Evolutionary conservation across 2,888 invertebrate genomes (phyloP), one percentile per base, ranked within the genome.

Genomic region (Uropetala carovei): DNA sequence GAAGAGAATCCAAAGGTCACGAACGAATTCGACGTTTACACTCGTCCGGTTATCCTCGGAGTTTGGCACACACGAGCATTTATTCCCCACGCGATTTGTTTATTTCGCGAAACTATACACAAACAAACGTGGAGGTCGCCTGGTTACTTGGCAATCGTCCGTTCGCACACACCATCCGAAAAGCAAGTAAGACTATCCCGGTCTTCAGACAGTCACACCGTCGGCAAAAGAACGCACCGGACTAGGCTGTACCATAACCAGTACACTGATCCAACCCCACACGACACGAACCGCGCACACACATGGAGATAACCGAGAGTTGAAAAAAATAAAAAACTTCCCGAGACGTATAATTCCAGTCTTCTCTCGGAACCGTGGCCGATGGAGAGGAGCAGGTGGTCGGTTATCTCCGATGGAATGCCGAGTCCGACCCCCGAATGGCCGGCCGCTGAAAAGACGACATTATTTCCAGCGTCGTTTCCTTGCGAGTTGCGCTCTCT

Each of bases 331-430:
- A 22, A 75, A 75, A 75, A 4, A 27, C 22, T 75, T 27, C 75
- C 75, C 43, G 43, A 43, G 43, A 43, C 3, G 43, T 43, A n/a
- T n/a, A 43, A 43, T 43, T 43, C 43, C 43, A 43, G 43, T 43
- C 43, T 43, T 43, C 43, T 43, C 27, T 75, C 75, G 75, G 0
- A 75, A 10, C 64, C 22, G 43, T 43, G 75, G 75, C 75, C 18
- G 22, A 75, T 27, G 27, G 16, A 75, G 16, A 75, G 75, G 75
- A 75, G 75, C 75, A 75, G 75, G 75, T 75, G 75, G 75, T 75
- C 13, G 75, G 75, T 27, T 75, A 75, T 75, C 22, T 75, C 11
- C 75, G 75, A 75, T 68, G 68, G 68, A 68, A 68, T 27, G 75
- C 75, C n/a, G 75, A 27, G 22, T 22, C 68, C 18, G 68, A 68